Evolutionary conservation across 2,113 vertebrate species (phyloP).

Genomic region (Hippocampus comes): DNA sequence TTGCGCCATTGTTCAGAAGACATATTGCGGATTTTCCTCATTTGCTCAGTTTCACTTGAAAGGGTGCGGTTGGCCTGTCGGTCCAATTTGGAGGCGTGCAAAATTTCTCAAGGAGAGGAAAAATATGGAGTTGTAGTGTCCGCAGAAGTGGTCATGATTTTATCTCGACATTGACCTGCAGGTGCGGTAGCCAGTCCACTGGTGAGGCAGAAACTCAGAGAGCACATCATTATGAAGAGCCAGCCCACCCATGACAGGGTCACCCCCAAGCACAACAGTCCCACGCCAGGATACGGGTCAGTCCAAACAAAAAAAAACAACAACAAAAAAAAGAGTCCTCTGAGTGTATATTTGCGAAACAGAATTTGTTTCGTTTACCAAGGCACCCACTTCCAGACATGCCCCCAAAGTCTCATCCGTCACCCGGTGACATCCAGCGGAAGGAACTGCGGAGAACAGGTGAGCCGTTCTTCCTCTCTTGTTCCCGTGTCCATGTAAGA

Average conservation of each 20-base stretch:
- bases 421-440: constrained; percentile 68
- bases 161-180: constrained; percentile 47
- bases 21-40: not conserved
- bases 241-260: constrained; percentile 82
- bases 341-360: not conserved
- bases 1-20: not conserved
- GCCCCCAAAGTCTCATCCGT: constrained; percentile 67
- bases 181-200: constrained; percentile 89
- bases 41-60: not conserved
- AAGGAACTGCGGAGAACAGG: constrained; percentile 88
- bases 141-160: not conserved
- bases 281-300: constrained; percentile 67
- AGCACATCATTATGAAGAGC: constrained; percentile 84
- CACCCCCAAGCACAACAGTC: constrained; percentile 58
- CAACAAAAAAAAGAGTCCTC: not conserved
- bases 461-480: constrained; percentile 47
- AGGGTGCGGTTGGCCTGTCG: not conserved
- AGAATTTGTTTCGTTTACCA: constrained; percentile 18
- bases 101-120: too few species aligned
- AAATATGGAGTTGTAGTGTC: too few species aligned
- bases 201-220: constrained; percentile 85
- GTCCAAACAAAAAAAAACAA: not conserved
- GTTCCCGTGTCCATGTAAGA: not conserved
- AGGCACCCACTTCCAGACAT: constrained; percentile 78
- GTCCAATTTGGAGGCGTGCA: not conserved